A percentile compares a stretch with the other conserved stretches of the same genome.
These are phyloP conservation scores for Myrmophylax atrothorax DNA, from an alignment of 2,113 vertebrate genomes.

Conservation along the genomic window DNA sequence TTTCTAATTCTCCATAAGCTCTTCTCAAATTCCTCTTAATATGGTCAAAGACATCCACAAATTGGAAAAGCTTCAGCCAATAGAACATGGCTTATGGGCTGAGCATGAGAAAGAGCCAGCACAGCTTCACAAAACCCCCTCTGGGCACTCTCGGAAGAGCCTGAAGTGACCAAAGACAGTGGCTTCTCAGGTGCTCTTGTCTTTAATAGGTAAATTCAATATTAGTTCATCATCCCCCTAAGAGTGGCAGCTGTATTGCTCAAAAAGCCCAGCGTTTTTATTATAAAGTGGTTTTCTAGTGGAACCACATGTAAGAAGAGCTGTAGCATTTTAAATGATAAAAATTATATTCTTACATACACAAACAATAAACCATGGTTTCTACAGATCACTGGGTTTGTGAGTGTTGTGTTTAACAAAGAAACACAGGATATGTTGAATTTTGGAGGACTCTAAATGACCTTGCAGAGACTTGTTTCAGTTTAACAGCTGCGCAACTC, in stretches of 20 bases:
- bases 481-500: neutral
- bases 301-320: neutral
- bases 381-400: neutral
- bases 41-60: conserved; percentile 1
- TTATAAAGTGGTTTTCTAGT: neutral
- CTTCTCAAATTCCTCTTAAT: conserved; percentile 34
- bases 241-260: neutral
- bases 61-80: neutral
- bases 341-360: neutral
- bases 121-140: neutral
- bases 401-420: neutral
- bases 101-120: neutral
- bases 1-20: conserved; percentile 32
- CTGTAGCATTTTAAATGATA: neutral
- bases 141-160: neutral
- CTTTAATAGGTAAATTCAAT: neutral
- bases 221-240: neutral
- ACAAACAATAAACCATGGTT: neutral
- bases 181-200: neutral
- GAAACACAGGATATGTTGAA: neutral
- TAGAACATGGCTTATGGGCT: neutral
- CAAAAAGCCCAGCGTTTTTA: neutral
- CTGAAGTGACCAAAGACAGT: neutral
- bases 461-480: neutral
- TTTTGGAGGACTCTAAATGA: neutral